phyloP scores from a whole-genome alignment of 23 tunicate species.

The Ascidia mentula region DNA sequence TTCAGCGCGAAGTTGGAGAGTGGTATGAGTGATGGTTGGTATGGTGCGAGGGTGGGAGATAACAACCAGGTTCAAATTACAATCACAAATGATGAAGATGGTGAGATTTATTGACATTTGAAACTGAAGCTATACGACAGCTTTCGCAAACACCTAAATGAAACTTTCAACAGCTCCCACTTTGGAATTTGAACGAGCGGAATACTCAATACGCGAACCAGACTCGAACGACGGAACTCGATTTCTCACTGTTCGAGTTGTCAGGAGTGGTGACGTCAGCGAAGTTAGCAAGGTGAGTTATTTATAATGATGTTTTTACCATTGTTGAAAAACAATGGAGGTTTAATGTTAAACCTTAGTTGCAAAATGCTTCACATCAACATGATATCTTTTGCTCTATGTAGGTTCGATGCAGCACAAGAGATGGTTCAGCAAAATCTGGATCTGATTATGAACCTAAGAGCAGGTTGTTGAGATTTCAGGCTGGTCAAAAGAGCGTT shows the following conservation, averaged over 20 bases:
- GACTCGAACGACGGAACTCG: constrained; percentile 52
- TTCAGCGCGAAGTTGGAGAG: constrained; percentile 54
- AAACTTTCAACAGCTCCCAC: constrained; percentile 97
- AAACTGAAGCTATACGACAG: neutral
- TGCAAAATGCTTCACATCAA: too few species aligned
- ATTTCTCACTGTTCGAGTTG: constrained; percentile 55
- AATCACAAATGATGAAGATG: constrained; percentile 93
- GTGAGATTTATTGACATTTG: constrained; percentile 28
- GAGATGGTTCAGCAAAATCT: constrained; percentile 99
- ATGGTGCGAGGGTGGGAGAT: constrained; percentile 83
- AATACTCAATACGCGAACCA: constrained; percentile 89
- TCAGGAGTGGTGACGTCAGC: constrained; percentile 86
- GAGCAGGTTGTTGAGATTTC: constrained; percentile 88
- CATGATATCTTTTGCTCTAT: too few species aligned
- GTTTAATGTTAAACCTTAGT: too few species aligned
- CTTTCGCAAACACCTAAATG: too few species aligned
- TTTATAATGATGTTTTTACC: too few species aligned
- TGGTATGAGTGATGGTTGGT: constrained; percentile 66
- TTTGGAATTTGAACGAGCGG: constrained; percentile 58
- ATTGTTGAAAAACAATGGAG: too few species aligned
- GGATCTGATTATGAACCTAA: constrained; percentile 98
- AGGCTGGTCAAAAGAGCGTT: constrained; percentile 72
- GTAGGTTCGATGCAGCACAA: constrained; percentile 95
- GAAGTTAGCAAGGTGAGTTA: constrained; percentile 83
- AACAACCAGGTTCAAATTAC: constrained; percentile 57